Evolutionary conservation across 92 coral and sea anemone genomes (phyloP).

Genomic region (Ricordea florida): DNA sequence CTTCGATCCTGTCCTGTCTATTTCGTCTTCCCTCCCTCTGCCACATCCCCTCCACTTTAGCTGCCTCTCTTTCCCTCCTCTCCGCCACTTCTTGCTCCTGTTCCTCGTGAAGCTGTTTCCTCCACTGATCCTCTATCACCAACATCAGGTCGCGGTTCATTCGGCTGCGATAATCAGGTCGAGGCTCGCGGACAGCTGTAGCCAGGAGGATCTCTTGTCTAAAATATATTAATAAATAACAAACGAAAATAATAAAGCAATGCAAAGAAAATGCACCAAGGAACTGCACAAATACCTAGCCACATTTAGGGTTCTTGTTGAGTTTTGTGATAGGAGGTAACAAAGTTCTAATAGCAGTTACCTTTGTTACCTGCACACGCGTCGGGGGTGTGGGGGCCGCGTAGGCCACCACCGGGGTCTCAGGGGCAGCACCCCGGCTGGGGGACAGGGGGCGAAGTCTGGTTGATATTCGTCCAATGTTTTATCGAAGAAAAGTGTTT

Average conservation of each 20-base stretch:
- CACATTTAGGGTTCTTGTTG: no score
- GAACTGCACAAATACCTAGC: no score
- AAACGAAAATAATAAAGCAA: background rate
- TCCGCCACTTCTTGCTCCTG: conserved; percentile 71
- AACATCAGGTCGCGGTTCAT: conserved; percentile 83
- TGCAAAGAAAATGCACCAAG: background rate
- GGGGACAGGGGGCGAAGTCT: no score
- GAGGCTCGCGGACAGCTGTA: conserved; percentile 82
- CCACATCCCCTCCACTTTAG: conserved; percentile 15
- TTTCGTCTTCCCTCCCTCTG: background rate
- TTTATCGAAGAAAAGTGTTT: no score
- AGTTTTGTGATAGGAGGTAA: no score
- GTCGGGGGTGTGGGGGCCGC: no score
- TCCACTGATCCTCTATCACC: conserved; percentile 93
- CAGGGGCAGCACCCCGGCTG: no score
- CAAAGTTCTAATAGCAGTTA: no score
- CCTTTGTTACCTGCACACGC: no score
- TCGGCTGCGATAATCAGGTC: conserved; percentile 76
- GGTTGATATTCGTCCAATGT: no score
- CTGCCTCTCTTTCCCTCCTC: conserved; percentile 50
- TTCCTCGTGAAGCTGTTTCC: conserved; percentile 87
- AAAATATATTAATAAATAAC: background rate
- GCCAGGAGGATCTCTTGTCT: conserved; percentile 93
- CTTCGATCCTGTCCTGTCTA: background rate
- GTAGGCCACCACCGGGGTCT: no score